Evolutionary conservation across 2,113 vertebrate species (phyloP), one percentile per base, ranked within the genome.

Genomic region (Chamaea fasciata): DNA sequence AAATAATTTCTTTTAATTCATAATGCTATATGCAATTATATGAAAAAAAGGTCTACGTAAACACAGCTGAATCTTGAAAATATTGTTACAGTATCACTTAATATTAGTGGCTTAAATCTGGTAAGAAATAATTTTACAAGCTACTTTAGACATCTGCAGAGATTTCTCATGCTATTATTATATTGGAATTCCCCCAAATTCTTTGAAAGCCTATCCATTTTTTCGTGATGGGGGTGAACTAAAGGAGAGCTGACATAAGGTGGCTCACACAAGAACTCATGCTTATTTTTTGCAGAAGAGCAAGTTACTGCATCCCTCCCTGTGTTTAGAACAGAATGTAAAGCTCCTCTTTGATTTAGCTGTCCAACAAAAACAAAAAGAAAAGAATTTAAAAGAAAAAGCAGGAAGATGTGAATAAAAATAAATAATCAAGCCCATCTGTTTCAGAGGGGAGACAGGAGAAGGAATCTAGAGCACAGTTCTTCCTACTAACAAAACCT

Each of bases 401-500:
- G 18, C 17, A 83, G 39, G 78, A 94, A 84, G 64, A 90, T 67
- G 52, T 87, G 76, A 90, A 95, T 76, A 95, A 95, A 52, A 95
- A 95, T 83, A 95, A 95, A 95, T 94, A 94, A 97, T 84, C 56
- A 81, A 87, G 89, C n/a, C 83, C 92, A 97, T 79, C 79, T 93
- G 93, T 95, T 90, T 87, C 73, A 70, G 73, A 67, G 26, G 47
- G 52, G 37, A 79, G 59, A 65, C 7, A 21, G 49, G 47, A 95
- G 69, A 79, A 90, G 37, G 60, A 90, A 78, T 68, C 86, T 93
- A 87, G 83, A 87, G 11, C 79, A 75, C 31, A 50, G 47, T 30
- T 89, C 52, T 76, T 64, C 69, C 56, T 71, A 21, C 42, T 63
- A 53, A 49, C 44, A 44, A n/a, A 93, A 88, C 27, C 49, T 52